Percentiles rank a stretch among this genome's conserved stretches.
phyloP scores from a whole-genome alignment of 2,113 vertebrate species.

The Corvus moneduloides region DNA sequence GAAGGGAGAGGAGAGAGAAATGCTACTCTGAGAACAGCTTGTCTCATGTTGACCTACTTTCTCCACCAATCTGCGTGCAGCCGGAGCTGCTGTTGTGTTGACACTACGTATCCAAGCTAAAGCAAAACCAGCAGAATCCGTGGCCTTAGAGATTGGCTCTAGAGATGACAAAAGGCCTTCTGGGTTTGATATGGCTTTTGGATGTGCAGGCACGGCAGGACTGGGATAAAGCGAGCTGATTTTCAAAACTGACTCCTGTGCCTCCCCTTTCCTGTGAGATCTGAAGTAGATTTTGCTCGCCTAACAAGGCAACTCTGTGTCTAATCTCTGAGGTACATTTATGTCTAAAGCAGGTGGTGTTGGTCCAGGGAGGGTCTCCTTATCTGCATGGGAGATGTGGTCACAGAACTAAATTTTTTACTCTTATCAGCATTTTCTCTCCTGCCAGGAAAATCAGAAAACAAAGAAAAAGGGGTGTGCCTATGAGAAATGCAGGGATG shows the following conservation, averaged over 20 bases:
- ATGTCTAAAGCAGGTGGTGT: background rate
- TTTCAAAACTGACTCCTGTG: background rate
- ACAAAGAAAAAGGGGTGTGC: background rate
- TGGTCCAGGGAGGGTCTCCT: background rate
- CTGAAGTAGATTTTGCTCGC: background rate
- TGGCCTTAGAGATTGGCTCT: slow-evolving; percentile 25
- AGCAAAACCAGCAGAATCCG: slow-evolving; percentile 46
- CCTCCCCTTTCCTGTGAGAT: background rate
- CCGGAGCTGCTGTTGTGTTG: slow-evolving; percentile 54
- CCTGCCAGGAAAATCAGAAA: background rate
- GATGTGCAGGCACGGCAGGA: background rate
- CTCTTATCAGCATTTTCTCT: background rate
- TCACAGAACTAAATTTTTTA: background rate
- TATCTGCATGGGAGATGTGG: background rate
- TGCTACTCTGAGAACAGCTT: slow-evolving; percentile 55
- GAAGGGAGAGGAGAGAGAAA: slow-evolving; percentile 43
- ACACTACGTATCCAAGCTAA: slow-evolving; percentile 40
- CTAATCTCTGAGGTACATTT: background rate
- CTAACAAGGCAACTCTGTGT: background rate
- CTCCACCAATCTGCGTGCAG: slow-evolving; percentile 51
- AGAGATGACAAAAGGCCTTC: slow-evolving; percentile 16
- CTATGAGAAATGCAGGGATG: background rate
- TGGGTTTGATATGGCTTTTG: background rate
- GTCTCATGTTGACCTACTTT: slow-evolving; percentile 72
- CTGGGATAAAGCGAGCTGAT: background rate